Conservation (phyloP, 2,113 vertebrate genomes). For the Felis chaus region DNA sequence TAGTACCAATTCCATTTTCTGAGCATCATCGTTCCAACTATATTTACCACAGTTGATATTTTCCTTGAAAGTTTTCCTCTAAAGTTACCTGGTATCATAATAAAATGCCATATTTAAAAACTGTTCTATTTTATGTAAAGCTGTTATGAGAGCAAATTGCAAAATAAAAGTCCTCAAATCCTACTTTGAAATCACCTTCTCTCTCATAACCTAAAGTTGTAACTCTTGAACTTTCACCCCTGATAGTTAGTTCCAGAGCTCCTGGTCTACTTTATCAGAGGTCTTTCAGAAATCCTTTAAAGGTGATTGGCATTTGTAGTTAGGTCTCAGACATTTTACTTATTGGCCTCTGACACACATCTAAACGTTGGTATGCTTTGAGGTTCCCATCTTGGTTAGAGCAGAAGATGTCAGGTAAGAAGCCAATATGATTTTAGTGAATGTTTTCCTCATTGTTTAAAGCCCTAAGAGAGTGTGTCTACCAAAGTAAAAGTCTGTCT, state of each 20-base stretch:
- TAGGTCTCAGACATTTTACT: slow-evolving; percentile 41
- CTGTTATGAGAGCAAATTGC: neutral
- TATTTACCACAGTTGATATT: neutral
- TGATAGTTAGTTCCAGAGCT: neutral
- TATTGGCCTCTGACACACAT: slow-evolving; percentile 49
- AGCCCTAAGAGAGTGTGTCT: neutral
- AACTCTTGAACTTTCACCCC: slow-evolving; percentile 1
- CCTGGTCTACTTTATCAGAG: neutral
- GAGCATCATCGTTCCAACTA: neutral
- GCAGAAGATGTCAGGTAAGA: slow-evolving; percentile 56
- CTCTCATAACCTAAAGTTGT: neutral
- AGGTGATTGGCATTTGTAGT: slow-evolving; percentile 33
- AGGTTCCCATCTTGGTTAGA: slow-evolving; percentile 59
- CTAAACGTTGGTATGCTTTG: slow-evolving; percentile 13
- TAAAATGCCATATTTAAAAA: slow-evolving; percentile 16
- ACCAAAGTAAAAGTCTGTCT: neutral
- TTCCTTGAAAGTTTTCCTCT: neutral
- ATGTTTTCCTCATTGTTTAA: slow-evolving; percentile 6
- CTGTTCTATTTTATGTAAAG: neutral
- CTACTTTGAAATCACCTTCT: slow-evolving; percentile 1
- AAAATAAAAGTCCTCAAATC: slow-evolving; percentile 26
- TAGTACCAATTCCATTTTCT: neutral
- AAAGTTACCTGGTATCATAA: neutral
- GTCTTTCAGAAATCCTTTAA: slow-evolving; percentile 26
- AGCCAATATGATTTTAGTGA: neutral